Evolutionary conservation across 2,888 invertebrate species (phyloP).

Genomic region (Drosophila prolongata): DNA sequence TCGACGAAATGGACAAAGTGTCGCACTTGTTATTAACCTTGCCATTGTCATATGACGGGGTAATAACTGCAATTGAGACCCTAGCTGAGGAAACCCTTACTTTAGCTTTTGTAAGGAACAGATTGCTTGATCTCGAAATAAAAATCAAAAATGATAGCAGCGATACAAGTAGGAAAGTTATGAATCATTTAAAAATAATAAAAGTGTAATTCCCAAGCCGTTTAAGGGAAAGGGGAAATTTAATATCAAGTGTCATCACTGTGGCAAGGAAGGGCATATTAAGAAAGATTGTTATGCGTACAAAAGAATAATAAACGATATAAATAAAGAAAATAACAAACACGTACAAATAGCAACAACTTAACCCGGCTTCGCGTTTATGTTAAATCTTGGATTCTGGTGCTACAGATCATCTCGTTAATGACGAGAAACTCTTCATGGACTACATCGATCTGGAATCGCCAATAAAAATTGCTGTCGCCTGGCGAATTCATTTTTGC

Average conservation of each 20-base stretch:
- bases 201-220: neutral
- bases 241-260: neutral
- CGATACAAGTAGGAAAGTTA: no score
- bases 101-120: slow-evolving; percentile 1
- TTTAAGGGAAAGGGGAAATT: neutral
- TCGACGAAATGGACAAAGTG: neutral
- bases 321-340: slow-evolving; percentile 2
- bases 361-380: neutral
- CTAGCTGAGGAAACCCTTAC: slow-evolving; percentile 1
- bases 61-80: neutral
- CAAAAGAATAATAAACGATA: slow-evolving; percentile 2
- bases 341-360: slow-evolving; percentile 1
- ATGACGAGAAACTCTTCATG: neutral
- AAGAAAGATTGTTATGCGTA: neutral
- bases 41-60: neutral
- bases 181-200: neutral
- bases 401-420: neutral
- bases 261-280: neutral
- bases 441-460: neutral
- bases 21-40: slow-evolving; percentile 3
- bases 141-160: slow-evolving; percentile 1
- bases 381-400: neutral
- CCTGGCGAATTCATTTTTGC: neutral
- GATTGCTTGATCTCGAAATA: slow-evolving; percentile 5
- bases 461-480: neutral